phyloP scores from a whole-genome alignment of 2,797 vertebrate genomes.

The Clarias pachynema region DNA sequence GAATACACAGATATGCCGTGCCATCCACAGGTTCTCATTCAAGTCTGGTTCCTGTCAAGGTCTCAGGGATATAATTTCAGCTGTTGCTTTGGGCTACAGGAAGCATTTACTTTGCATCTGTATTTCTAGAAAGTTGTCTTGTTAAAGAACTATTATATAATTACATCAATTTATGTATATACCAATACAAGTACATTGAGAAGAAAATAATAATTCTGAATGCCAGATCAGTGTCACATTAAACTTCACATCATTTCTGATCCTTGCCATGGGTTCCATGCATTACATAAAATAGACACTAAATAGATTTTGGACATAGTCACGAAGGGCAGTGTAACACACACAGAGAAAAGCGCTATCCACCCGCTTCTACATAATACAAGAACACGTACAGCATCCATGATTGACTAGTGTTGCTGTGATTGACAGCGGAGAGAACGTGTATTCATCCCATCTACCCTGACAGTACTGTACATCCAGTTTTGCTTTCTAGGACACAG shows the following conservation, averaged over 20 bases:
- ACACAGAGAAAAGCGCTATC: background rate
- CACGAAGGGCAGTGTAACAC: background rate
- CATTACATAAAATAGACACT: background rate
- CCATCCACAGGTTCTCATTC: background rate
- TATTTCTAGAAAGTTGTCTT: background rate
- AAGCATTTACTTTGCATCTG: background rate
- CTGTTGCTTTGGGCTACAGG: background rate
- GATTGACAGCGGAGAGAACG: background rate
- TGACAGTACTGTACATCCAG: background rate
- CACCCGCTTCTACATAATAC: background rate
- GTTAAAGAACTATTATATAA: too few species aligned
- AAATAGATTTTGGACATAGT: background rate
- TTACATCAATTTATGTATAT: background rate
- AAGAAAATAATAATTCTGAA: background rate
- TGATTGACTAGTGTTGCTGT: background rate
- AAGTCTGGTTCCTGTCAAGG: background rate
- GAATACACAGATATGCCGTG: background rate
- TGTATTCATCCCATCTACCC: background rate
- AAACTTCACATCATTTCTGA: background rate
- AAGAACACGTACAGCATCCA: background rate
- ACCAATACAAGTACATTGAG: background rate
- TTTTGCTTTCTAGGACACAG: background rate
- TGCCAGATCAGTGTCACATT: background rate
- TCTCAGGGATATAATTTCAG: background rate
- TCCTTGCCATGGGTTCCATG: background rate